Base-by-base conservation (phyloP, 1,140 invertebrate species). In the Marisa cornuarietis region DNA sequence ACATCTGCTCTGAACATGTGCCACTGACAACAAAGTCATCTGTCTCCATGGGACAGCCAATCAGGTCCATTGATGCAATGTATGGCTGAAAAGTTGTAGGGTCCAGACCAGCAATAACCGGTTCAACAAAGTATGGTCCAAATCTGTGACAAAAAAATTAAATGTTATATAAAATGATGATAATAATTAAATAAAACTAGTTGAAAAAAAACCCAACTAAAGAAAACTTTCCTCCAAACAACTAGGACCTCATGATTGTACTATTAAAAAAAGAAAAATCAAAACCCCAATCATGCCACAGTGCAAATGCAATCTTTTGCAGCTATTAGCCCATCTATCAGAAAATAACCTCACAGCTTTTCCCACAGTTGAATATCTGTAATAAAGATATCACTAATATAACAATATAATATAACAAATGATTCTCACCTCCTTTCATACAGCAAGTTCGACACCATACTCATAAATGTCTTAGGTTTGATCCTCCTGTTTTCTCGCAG, bases 121-220 rank as follows among this genome's bases (percentile, higher is more conserved):
- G 98, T 88, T 99, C 97, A 78, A 99, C 95, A 92, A 99, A 99
- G 90, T 98, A 99, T 0, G 97, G 97, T 1, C 98, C 98, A 93
- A 99, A 99, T 86, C 94, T 93, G 87, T 88, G 84, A 80, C 0
- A 54, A 16, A 31, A 72, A 72, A 26, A 11, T 58, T 18, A 58
- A 58, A 58, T 14, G 54, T 1, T 14, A 58, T 54, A 8, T 54
- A 8, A 54, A 9, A 9, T 14, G 52, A 9, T 54, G 14, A 8
- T 14, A 54, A 9, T 14, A 54, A 54, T 54, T 9, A 54, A 14
- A 9, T 54, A 54, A 54, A 54, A 14, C 52, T 54, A 54, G 16
- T 3, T 18, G 9, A 14, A 58, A 14, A 14, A 58, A 14, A 14
- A 9, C 9, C 16, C 11, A 11, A 58, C 54, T 58, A 18, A 11